These are phyloP conservation scores for Idaea straminata DNA, from an alignment of 2,888 invertebrate genomes.

Conservation along the genomic window DNA sequence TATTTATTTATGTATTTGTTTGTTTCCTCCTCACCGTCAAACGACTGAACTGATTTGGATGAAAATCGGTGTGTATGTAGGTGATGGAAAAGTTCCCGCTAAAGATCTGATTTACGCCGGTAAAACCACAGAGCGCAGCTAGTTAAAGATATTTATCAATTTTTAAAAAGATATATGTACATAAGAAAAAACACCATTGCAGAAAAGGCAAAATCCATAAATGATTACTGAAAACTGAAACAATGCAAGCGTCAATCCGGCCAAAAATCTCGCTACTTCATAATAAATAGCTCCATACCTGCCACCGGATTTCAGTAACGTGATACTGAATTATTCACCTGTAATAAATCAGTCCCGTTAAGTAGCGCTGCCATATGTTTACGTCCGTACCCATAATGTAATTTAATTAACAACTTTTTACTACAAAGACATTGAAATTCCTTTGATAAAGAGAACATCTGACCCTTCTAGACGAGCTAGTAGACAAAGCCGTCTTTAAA, in stretches of 20 bases:
- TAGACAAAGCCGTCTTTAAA: too few relatives aligned
- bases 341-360: conserved; percentile 61
- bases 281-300: conserved; percentile 20
- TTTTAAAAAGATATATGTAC: too few relatives aligned
- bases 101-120: too few relatives aligned
- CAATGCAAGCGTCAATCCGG: neutral
- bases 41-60: too few relatives aligned
- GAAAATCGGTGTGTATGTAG: too few relatives aligned
- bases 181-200: too few relatives aligned
- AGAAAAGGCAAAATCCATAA: neutral
- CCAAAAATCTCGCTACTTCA: neutral
- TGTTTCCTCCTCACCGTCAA: too few relatives aligned
- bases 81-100: too few relatives aligned
- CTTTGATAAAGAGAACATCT: conserved; percentile 12
- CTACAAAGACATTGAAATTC: conserved; percentile 26
- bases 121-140: too few relatives aligned
- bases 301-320: conserved; percentile 60
- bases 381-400: conserved; percentile 45
- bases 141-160: too few relatives aligned
- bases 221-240: neutral
- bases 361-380: conserved; percentile 51
- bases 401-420: conserved; percentile 61
- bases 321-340: conserved; percentile 64
- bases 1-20: too few relatives aligned
- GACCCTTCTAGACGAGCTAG: too few relatives aligned